Evolutionary conservation across 2,888 invertebrate species (phyloP), one percentile per base, ranked within the genome.

Genomic region (Endotricha flammealis): DNA sequence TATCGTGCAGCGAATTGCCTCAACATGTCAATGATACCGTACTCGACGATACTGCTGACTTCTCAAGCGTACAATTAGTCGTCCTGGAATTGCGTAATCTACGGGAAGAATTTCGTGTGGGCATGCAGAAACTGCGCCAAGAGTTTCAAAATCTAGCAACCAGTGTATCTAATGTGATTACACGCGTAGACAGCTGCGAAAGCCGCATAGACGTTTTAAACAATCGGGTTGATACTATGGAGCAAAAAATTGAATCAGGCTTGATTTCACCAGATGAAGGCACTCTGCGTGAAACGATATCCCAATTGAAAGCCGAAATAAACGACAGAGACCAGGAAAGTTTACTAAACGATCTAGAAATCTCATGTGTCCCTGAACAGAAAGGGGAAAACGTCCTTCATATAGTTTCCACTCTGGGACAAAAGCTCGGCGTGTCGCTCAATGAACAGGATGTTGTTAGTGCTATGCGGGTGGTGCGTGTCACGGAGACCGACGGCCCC

Each of bases 321-420:
- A 35, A 38, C 13, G 36, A 41, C 6, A 39, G 44, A 17, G 46
- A 48, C 1, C 47, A 49, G 24, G 43, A 41, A 1, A 8, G 35
- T 0, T 13, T 50, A 1, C 27, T 33, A 0, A 43, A 36, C 12
- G 37, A 37, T 10, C 4, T 37, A 2, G 37, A 37, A 13, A 37
- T 37, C 2, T 28, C 37, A 5, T 20, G 32, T 12, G 20, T 37
- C 4, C 28, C 37, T 1, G 37, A 37, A 13, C 22, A 32, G n/a
- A 32, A 32, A 8, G 28, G 28, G 10, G 28, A 37, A 11, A 32
- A 11, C 7, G 13, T 32, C 1, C 3, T 6, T 3, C 32, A 37
- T 23, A 16, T 28, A 13, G 28, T 37, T 1, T 13, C 10, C 1
- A 11, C 16, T 7, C 7, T 38, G 10, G 37, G 28, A 1, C 14